Evolutionary conservation across 1,140 invertebrate genomes (phyloP), one percentile per base, ranked within the genome.

Genomic region (Coelopa frigida): DNA sequence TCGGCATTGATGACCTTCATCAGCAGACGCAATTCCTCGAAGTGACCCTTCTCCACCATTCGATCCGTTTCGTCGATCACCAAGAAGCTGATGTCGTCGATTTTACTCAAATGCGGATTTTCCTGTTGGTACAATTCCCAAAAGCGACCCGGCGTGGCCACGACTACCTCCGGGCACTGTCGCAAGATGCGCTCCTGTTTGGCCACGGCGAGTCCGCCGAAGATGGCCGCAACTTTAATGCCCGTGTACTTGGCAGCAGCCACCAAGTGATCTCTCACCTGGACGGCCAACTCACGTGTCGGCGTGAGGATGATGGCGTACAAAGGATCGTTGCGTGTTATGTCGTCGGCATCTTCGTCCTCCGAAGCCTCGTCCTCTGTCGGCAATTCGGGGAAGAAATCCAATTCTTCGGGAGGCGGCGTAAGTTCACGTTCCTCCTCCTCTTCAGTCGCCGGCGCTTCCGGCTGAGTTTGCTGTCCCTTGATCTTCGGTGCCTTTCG

Each of bases 31-130:
- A 99, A 67, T 71, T 99, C 95, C 58, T 90, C 80, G 74, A 98
- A 99, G 72, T 99, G 95, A 14, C 91, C 91, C 53, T 84, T 86
- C 62, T 99, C 95, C 14, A 98, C 74, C 94, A 99, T 98, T 54
- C 96, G 77, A 72, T 99, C 97, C 0, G 95, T 96, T 78, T 99
- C 97, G 72, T 99, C 97, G 48, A 99, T 89, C 1, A 91, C 94
- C 45, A 99, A 72, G 69, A 82, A 92, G 79, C 78, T 85, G 11
- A 89, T 78, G 38, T 79, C 71, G 44, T 80, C 61, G 6, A 91
- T 59, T 62, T 85, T 80, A 44, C 73, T 78, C 11, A 93, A 72
- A 74, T 90, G 87, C 15, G 73, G 61, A 60, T 89, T 84, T 15
- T 85, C 87, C 59, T 85, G 77, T 49, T 82, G 73, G 21, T 94